A percentile compares a stretch with the other conserved stretches of the same genome.
Evolutionary conservation across 2,888 invertebrate species (phyloP).

Genomic region (Drosophila koepferae): DNA sequence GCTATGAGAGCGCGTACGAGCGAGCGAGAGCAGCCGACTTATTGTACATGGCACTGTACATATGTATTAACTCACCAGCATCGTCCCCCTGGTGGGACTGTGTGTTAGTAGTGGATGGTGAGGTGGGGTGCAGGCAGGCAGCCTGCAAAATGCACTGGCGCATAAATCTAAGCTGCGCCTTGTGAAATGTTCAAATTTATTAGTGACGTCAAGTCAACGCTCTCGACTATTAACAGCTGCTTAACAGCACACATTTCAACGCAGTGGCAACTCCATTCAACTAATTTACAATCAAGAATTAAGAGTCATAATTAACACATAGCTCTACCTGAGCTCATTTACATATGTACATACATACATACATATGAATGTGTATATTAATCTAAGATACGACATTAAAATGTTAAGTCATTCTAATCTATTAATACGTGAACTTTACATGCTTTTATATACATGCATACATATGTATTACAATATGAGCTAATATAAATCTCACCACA

Average conservation of each 20-base stretch:
- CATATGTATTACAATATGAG: slow-evolving; percentile 23
- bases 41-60: slow-evolving; percentile 57
- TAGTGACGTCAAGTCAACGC: slow-evolving; percentile 57
- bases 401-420: slow-evolving; percentile 51
- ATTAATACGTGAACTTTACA: slow-evolving; percentile 33
- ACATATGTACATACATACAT: slow-evolving; percentile 15
- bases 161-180: slow-evolving; percentile 64
- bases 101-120: slow-evolving; percentile 3
- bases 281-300: slow-evolving; percentile 50
- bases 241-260: slow-evolving; percentile 39
- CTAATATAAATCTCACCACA: slow-evolving; percentile 40
- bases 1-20: slow-evolving; percentile 50
- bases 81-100: slow-evolving; percentile 38
- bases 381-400: slow-evolving; percentile 21
- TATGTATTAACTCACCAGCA: slow-evolving; percentile 69
- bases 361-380: slow-evolving; percentile 3
- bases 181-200: slow-evolving; percentile 49
- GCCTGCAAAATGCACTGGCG: slow-evolving; percentile 54
- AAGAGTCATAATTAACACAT: slow-evolving; percentile 46
- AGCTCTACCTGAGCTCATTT: slow-evolving; percentile 39
- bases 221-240: slow-evolving; percentile 35
- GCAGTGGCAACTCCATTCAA: slow-evolving; percentile 50
- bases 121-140: slow-evolving; percentile 14
- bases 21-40: slow-evolving; percentile 52
- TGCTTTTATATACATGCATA: slow-evolving; percentile 5